Conservation (phyloP, 2,888 invertebrate genomes). For the Panorpa germanica region DNA sequence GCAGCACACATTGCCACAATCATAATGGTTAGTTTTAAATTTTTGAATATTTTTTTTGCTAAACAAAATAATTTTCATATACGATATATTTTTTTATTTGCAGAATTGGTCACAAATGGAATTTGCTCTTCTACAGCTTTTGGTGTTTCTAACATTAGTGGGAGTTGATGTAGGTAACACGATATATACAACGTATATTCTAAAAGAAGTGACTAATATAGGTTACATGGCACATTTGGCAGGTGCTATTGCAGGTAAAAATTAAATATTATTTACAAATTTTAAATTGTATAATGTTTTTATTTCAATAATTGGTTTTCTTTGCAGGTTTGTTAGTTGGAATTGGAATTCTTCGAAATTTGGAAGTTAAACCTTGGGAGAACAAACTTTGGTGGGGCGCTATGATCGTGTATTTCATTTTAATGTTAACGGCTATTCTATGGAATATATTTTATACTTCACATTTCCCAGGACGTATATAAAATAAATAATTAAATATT, state of each 20-base stretch:
- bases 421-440: slow-evolving; percentile 53
- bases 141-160: slow-evolving; percentile 65
- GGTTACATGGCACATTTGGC: slow-evolving; percentile 91
- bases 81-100: slow-evolving; percentile 15
- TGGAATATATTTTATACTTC: slow-evolving; percentile 49
- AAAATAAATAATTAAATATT: too few species aligned
- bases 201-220: slow-evolving; percentile 51
- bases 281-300: slow-evolving; percentile 13
- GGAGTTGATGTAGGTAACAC: slow-evolving; percentile 77
- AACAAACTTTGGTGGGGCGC: slow-evolving; percentile 66
- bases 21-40: slow-evolving; percentile 34
- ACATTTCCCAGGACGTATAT: slow-evolving; percentile 25
- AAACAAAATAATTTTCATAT: slow-evolving; percentile 6
- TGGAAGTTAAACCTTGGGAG: slow-evolving; percentile 66
- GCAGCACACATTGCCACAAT: slow-evolving; percentile 87
- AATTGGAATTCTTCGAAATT: slow-evolving; percentile 65
- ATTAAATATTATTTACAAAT: slow-evolving; percentile 4
- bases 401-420: slow-evolving; percentile 42
- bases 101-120: slow-evolving; percentile 98
- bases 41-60: slow-evolving; percentile 6
- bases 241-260: slow-evolving; percentile 66
- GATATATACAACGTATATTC: slow-evolving; percentile 69
- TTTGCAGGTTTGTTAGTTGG: slow-evolving; percentile 59
- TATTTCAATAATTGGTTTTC: slow-evolving; percentile 8
- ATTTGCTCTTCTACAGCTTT: slow-evolving; percentile 66